Base-by-base conservation (phyloP, 2,113 vertebrate species). In the Cisticola juncidis region DNA sequence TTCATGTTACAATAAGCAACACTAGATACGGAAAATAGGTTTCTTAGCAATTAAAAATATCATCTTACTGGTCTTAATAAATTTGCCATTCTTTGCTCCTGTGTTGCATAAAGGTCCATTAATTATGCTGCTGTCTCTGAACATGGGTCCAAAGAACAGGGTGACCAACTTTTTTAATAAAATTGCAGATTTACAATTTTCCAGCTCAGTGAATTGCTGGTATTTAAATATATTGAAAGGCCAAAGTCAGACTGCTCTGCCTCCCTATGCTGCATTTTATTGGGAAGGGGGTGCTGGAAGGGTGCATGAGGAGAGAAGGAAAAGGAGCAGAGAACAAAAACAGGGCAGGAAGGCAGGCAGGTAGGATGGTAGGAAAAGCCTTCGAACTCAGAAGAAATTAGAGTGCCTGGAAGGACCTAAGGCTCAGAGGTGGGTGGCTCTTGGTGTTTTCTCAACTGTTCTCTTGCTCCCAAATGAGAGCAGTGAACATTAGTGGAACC, bases 101-200 rank as follows among this genome's bases (percentile, higher is more conserved):
- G 48, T 85, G 26, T 89, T 6, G 2, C 68, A 31, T 89, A 92
- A 92, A 36, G n/a, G 57, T 93, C 47, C 61, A 95, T 95, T 96
- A 96, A 97, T 96, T 97, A 96, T 85, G 36, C 33, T 6, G 6
- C 89, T 91, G 74, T 93, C 90, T 91, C 88, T 86, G 88, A 96
- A 96, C 74, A 81, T 54, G 58, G 58, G 69, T 96, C 61, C 65
- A 83, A 95, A 90, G 83, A 96, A 93, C 40, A 81, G 65, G 61
- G 71, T 92, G 87, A 92, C 68, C 83, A 96, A 71, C 91, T 94
- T 95, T 96, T 88, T 56, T 81, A 97, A 97, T 91, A 96, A 95
- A 97, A 96, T 92, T 95, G 88, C 78, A 94, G 82, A 96, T 97
- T 96, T 94, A 96, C 81, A 95, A 97, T 97, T 97, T 97, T 96